Conservation (phyloP, 2,888 invertebrate genomes). For the Aelia acuminata region DNA sequence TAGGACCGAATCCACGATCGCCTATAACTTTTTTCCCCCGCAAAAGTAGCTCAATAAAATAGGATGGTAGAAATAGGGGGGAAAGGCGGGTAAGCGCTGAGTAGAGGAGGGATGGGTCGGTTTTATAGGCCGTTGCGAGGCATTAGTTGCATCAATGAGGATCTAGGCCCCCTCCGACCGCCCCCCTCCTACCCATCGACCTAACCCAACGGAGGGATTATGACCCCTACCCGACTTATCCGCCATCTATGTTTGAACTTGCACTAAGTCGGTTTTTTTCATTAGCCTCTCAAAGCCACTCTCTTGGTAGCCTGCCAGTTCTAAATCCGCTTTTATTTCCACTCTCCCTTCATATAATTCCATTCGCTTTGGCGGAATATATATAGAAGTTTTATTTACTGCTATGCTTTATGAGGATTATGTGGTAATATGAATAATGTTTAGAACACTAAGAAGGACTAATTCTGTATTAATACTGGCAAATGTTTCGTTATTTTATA, state of each 20-base stretch:
- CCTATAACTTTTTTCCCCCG: too few relatives aligned
- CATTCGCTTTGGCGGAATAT: not conserved
- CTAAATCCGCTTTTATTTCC: slow-evolving; percentile 2
- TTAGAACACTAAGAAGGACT: too few relatives aligned
- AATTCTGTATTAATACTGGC: too few relatives aligned
- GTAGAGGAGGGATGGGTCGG: not conserved
- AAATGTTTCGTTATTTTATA: too few relatives aligned
- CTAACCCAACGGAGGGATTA: slow-evolving; percentile 14
- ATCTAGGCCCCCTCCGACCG: not conserved
- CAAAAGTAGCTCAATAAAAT: not conserved
- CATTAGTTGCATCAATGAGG: slow-evolving; percentile 23
- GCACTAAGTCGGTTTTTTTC: slow-evolving; percentile 14
- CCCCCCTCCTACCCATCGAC: not conserved
- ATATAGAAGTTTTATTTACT: slow-evolving; percentile 4
- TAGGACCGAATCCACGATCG: too few relatives aligned
- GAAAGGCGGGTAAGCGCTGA: not conserved
- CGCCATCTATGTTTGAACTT: slow-evolving; percentile 28
- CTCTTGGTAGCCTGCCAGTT: slow-evolving; percentile 17
- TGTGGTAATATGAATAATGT: too few relatives aligned
- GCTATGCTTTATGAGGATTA: not conserved
- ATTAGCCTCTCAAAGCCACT: slow-evolving; percentile 15
- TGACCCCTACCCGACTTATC: slow-evolving; percentile 8
- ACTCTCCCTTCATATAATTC: not conserved
- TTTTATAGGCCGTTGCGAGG: slow-evolving; percentile 2
- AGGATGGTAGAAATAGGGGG: not conserved